Conservation (phyloP, 1,140 invertebrate species). For the Lasaia peninsularis region DNA sequence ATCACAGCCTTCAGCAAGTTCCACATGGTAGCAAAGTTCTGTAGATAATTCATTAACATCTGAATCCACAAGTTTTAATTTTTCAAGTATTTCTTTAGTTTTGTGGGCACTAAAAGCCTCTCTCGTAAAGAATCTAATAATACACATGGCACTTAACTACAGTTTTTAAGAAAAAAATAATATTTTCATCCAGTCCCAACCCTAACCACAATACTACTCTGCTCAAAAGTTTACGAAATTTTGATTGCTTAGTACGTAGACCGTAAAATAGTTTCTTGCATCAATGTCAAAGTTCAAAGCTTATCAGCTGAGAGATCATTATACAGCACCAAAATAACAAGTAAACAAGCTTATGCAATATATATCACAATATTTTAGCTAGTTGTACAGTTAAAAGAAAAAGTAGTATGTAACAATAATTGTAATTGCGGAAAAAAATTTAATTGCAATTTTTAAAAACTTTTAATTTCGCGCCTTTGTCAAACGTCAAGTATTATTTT, state of each 20-base stretch:
- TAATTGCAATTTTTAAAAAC: too few relatives aligned
- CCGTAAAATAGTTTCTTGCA: slow-evolving; percentile 47
- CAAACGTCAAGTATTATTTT: too few relatives aligned
- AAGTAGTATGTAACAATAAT: too few relatives aligned
- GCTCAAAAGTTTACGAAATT: slow-evolving; percentile 13
- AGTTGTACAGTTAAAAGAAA: too few relatives aligned
- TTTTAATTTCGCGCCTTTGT: too few relatives aligned
- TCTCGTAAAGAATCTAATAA: slow-evolving; percentile 66
- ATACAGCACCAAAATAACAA: slow-evolving; percentile 13
- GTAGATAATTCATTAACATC: slow-evolving; percentile 78
- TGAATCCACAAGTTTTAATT: slow-evolving; percentile 54
- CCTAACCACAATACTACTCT: background rate
- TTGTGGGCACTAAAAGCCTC: slow-evolving; percentile 69
- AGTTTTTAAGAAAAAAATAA: background rate
- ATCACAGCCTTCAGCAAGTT: slow-evolving; percentile 75
- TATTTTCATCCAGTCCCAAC: background rate
- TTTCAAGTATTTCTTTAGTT: slow-evolving; percentile 63
- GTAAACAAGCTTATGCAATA: slow-evolving; percentile 20
- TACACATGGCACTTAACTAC: slow-evolving; percentile 41
- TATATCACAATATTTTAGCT: background rate
- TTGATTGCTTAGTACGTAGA: slow-evolving; percentile 16
- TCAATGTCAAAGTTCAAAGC: slow-evolving; percentile 65
- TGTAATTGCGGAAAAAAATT: too few relatives aligned
- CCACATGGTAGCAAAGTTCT: slow-evolving; percentile 90
- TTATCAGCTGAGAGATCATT: slow-evolving; percentile 27